phyloP scores from a whole-genome alignment of 2,113 vertebrate genomes.

The Semnornis frantzii region DNA sequence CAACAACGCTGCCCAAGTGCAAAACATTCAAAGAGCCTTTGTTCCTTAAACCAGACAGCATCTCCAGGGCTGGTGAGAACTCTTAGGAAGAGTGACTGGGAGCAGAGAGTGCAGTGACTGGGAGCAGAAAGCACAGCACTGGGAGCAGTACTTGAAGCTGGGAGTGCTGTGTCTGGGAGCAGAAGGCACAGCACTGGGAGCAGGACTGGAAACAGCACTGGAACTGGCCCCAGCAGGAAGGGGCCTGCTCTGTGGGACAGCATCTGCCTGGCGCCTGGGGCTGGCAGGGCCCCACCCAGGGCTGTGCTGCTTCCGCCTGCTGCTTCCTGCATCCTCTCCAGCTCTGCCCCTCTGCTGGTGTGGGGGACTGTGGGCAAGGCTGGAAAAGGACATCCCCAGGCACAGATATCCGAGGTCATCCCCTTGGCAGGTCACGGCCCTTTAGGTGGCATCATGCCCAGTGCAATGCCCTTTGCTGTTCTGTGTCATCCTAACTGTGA shows the following conservation, averaged over 20 bases:
- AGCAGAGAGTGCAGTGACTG: neutral
- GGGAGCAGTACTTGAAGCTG: no score
- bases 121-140: no score
- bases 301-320: neutral
- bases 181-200: no score
- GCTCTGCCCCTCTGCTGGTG: neutral
- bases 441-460: neutral
- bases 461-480: neutral
- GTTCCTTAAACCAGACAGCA: neutral
- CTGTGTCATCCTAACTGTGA: neutral
- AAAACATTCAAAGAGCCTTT: neutral
- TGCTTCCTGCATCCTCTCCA: neutral
- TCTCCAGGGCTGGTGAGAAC: neutral
- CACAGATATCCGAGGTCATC: rapidly evolving
- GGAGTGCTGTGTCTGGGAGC: no score
- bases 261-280: neutral
- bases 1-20: rapidly evolving
- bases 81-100: neutral
- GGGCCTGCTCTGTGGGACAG: neutral
- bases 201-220: no score
- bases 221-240: neutral
- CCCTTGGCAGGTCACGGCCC: rapidly evolving
- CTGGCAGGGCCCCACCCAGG: neutral
- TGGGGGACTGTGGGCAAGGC: rapidly evolving
- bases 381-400: neutral